phyloP scores from a whole-genome alignment of 2,888 invertebrate genomes.

The Troilus luridus region DNA sequence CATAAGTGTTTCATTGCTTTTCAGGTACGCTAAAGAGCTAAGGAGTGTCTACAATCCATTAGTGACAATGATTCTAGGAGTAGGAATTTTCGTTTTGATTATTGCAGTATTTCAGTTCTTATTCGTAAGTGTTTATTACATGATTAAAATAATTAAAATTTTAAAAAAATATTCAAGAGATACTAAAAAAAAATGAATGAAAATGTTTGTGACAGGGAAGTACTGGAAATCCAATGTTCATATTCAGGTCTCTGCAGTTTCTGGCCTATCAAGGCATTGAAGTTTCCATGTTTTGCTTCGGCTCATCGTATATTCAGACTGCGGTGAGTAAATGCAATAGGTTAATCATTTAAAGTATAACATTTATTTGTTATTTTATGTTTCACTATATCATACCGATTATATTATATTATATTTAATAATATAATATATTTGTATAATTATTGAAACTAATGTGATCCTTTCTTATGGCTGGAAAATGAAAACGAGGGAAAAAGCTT shows the following conservation, averaged over 20 bases:
- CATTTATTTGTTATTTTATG: too few relatives aligned
- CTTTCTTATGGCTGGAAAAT: too few relatives aligned
- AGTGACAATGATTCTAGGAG: constrained; percentile 9
- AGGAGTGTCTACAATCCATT: constrained; percentile 4
- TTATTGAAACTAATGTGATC: too few relatives aligned
- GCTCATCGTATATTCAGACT: background rate
- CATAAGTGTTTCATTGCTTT: background rate
- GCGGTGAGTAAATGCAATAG: background rate
- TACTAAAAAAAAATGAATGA: too few relatives aligned
- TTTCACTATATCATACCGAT: too few relatives aligned
- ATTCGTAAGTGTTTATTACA: background rate
- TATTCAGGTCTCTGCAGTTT: background rate
- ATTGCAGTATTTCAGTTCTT: constrained; percentile 4
- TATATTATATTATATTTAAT: too few relatives aligned
- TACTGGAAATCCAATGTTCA: background rate
- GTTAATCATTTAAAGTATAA: background rate
- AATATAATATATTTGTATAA: too few relatives aligned
- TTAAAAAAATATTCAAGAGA: too few relatives aligned
- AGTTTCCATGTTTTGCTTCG: background rate
- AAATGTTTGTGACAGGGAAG: background rate
- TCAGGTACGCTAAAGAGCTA: background rate
- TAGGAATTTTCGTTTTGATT: background rate
- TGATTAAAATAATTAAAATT: background rate
- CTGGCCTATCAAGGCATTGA: background rate
- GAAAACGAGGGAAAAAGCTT: too few relatives aligned